Evolutionary conservation across 2,113 vertebrate genomes (phyloP), one percentile per base, ranked within the genome.

Genomic region (Aptenodytes forsteri): DNA sequence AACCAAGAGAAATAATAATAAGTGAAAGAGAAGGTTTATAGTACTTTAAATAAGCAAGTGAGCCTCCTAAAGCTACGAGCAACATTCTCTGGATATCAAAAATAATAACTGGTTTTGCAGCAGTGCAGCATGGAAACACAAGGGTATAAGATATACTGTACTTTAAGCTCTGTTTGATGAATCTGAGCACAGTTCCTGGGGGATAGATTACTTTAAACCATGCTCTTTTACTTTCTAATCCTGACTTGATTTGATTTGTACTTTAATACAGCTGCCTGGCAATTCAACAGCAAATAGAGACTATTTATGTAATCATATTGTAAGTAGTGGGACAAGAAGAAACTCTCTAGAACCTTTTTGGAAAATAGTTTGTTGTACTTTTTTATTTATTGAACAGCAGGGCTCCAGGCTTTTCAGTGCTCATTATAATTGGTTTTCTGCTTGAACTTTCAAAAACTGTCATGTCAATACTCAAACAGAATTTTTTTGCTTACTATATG

Each of bases 371-470:
- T 98, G 98, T 97, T 98, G 97, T 99, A 98, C 98, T 98, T 98
- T 97, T 98, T 98, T 98, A 98, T 99, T 98, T 99, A 98, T 98
- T 98, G 98, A 98, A 98, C 98, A 97, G 98, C 98, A 98, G 98
- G 98, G 98, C 98, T 99, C 96, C 98, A 6, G 98, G 99, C 98
- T 99, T 98, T 98, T 98, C 97, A 97, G 97, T 98, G 98, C 98
- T 99, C 98, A 98, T 99, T 99, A 99, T 98, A 99, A 99, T 99
- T 98, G 97, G 98, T 99, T 99, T 99, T 99, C 98, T 99, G 98
- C 98, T 98, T 99, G 98, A 99, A 99, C 99, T 99, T 99, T 99
- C 98, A 98, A 99, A 99, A 99, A 99, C 98, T 99, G 98, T 98
- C 98, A 98, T 99, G 99, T 99, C 99, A 99, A 98, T 99, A 99